Evolutionary conservation across 2,888 invertebrate species (phyloP), one percentile per base, ranked within the genome.

Genomic region (Limnephilus auricula): DNA sequence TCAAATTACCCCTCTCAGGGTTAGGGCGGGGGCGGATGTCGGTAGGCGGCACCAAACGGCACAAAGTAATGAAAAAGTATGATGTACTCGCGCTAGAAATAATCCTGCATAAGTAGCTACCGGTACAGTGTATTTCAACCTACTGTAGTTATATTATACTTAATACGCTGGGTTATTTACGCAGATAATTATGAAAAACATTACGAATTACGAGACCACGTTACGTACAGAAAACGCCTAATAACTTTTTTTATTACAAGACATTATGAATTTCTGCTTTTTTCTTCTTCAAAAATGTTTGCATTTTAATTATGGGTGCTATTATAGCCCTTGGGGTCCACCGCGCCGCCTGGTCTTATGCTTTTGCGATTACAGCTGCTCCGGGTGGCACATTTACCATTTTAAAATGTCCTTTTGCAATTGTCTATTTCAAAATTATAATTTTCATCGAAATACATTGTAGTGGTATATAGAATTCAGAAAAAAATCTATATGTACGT

Each of bases 21-120:
- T 12, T 40, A 40, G 40, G 40, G 83, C 83, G 30, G 45, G 25
- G 45, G 85, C 31, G 31, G 34, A 10, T 6, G 18, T 32, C 40
- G 84, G 45, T 34, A 65, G 65, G 65, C 65, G 65, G 25, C 65
- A 65, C 65, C 65, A 65, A 65, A 25, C 65, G 10, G 30, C 85
- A n/a, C 40, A 85, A 85, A 85, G 85, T 85, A 85, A 85, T 85
- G 85, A 45, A 85, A 85, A 40, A 85, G 85, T n/a, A 85, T 40
- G 37, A 85, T 85, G 85, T 40, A 40, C 40, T n/a, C 13, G 40
- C 25, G 30, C n/a, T 85, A 45, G n/a, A 40, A 37, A 65, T 65
- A 65, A n/a, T 65, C 25, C 65, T 25, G 65, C 65, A 65, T 13
- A 80, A 80, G 15, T 50, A 50, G 18, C 50, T 50, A 65, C 65